A percentile compares a stretch with the other conserved stretches of the same genome.
These are phyloP conservation scores for Darevskia nairensis DNA, from an alignment of 2,797 vertebrate genomes.

Conservation along the genomic window DNA sequence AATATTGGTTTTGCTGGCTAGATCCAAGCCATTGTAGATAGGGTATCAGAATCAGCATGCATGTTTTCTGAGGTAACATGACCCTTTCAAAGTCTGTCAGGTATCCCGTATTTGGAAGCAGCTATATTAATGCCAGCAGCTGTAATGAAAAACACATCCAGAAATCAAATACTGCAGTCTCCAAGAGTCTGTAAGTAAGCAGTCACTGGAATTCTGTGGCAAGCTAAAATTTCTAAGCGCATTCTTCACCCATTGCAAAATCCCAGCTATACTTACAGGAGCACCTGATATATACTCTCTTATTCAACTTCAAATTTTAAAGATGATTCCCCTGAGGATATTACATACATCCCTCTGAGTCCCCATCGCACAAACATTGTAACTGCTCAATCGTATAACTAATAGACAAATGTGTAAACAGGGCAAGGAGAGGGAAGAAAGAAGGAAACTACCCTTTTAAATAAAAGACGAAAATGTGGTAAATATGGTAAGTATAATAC, in stretches of 20 bases:
- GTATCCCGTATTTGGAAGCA: slow-evolving; percentile 19
- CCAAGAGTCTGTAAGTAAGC: background rate
- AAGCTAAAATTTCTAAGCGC: background rate
- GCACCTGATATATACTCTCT: background rate
- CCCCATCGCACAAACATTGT: slow-evolving; percentile 21
- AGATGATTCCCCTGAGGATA: slow-evolving; percentile 18
- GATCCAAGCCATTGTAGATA: slow-evolving; percentile 27
- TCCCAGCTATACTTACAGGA: background rate
- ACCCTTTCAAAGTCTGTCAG: background rate
- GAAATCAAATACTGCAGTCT: slow-evolving; percentile 20
- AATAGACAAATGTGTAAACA: slow-evolving; percentile 82
- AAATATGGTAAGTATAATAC: slow-evolving; percentile 78
- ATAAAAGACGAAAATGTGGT: slow-evolving; percentile 83
- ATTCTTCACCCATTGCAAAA: background rate
- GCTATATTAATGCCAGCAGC: slow-evolving; percentile 48
- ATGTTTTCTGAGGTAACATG: fast-evolving
- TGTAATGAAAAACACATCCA: slow-evolving; percentile 9
- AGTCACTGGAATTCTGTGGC: slow-evolving; percentile 23
- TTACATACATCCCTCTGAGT: background rate
- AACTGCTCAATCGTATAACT: slow-evolving; percentile 76
- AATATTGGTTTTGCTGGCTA: background rate
- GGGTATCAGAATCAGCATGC: background rate
- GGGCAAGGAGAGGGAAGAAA: slow-evolving; percentile 84
- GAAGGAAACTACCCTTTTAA: slow-evolving; percentile 83
- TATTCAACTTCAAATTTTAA: background rate